Evolutionary conservation across 2,888 invertebrate species (phyloP), one percentile per base, ranked within the genome.

Genomic region (Caenorhabditis imperialis): DNA sequence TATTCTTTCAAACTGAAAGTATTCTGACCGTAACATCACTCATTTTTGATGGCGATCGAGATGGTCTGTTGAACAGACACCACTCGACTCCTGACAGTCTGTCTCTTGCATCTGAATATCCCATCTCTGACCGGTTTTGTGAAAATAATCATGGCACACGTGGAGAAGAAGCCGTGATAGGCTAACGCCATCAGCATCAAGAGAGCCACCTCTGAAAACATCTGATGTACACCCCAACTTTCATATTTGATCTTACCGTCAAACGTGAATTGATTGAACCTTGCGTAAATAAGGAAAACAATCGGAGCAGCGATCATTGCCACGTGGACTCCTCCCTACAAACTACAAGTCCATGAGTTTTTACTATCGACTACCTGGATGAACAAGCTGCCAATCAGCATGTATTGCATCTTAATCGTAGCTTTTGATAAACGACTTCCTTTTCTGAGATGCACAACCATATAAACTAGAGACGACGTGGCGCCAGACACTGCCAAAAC

Each of bases 111-210:
- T 10, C 45, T n/a, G 14, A 45, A 18, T 12, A 48, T 5, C 10
- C 18, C 20, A 8, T 48, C 48, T 16, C 48, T 16, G 4, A 48
- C 12, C 8, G 48, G 48, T 30, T 48, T 48, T 33, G 48, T 48
- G 48, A 48, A 48, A 16, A 30, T 16, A 25, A 48, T 48, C 48
- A 48, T 48, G 4, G 30, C 48, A 18, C 30, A 48, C 16, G 25
- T n/a, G 16, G 48, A 48, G 48, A 48, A 48, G 30, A 48, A 48
- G 1, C 48, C 48, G 48, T 48, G 48, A 16, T 48, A 48, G 18
- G 48, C 30, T 14, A 48, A 6, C n/a, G 30, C 27, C 8, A 48
- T 33, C 2, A 48, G 14, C 48, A 30, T 30, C 3, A 30, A 10
- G 12, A 30, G 48, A 7, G 30, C 48, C 14, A 48, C 1, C 2